These are phyloP conservation scores for Clarias gariepinus DNA, from an alignment of 2,113 vertebrate species.

Conservation along the genomic window DNA sequence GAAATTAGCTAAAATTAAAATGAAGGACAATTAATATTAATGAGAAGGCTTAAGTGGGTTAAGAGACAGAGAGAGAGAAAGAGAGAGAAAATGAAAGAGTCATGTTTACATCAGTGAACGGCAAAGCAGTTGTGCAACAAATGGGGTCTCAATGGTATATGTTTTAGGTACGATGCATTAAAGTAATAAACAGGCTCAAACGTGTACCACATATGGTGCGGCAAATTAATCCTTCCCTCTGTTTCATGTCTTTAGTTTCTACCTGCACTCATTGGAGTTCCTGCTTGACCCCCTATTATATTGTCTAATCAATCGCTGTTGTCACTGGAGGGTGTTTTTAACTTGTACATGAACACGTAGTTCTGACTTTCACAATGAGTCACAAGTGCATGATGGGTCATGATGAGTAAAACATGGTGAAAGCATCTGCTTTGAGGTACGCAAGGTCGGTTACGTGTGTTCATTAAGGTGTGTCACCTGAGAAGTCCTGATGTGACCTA, in stretches of 20 bases:
- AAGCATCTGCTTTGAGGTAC: no score
- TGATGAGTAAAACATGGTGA: no score
- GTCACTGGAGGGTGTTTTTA: background rate
- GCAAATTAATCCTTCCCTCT: background rate
- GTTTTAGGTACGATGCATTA: background rate
- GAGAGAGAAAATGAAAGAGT: background rate
- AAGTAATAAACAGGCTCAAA: background rate
- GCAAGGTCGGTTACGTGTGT: no score
- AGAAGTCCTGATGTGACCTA: no score
- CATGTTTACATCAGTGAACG: background rate
- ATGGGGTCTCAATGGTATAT: background rate
- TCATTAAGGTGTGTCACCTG: no score
- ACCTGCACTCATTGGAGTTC: background rate
- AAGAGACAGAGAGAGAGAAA: constrained; percentile 18
- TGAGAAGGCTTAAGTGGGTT: constrained; percentile 54
- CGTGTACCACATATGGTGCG: background rate
- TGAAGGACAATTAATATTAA: constrained; percentile 64
- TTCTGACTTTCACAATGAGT: no score
- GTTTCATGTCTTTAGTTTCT: background rate
- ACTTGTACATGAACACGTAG: background rate
- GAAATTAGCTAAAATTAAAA: constrained; percentile 59
- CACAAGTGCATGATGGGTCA: no score
- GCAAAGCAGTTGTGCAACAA: background rate
- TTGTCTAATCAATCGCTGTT: background rate
- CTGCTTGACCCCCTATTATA: background rate